A percentile compares a stretch with the other conserved stretches of the same genome.
Evolutionary conservation across 2,113 vertebrate species (phyloP).

Genomic region (Macquaria ambigua): DNA sequence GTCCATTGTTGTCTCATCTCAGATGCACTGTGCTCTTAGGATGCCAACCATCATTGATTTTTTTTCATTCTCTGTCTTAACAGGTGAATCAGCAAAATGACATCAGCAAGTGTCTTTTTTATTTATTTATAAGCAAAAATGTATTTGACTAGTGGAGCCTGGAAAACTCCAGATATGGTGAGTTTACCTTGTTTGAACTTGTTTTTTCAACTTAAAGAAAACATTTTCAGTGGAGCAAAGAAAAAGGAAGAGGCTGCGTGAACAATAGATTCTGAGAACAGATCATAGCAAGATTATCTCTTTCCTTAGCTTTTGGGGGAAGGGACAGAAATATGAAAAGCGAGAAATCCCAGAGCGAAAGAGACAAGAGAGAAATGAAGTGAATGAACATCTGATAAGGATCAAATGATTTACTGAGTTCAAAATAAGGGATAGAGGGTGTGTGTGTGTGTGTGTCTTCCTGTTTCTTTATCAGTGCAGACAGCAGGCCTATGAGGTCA

Average conservation of each 20-base stretch:
- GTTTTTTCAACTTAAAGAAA: constrained; percentile 18
- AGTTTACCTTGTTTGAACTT: constrained; percentile 45
- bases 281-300: constrained; percentile 50
- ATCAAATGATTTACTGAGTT: constrained; percentile 68
- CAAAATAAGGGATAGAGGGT: constrained; percentile 45
- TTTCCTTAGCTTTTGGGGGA: constrained; percentile 37
- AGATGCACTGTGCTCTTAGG: background rate
- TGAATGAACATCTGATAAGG: constrained; percentile 63
- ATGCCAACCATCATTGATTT: constrained; percentile 17
- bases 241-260: background rate
- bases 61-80: background rate
- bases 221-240: constrained; percentile 42
- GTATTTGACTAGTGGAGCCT: background rate
- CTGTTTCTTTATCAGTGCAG: constrained; percentile 66
- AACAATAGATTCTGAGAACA: constrained; percentile 41
- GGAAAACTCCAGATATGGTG: background rate
- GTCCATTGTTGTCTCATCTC: constrained; percentile 23
- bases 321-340: constrained; percentile 51
- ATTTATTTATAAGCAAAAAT: background rate
- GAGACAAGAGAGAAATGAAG: constrained; percentile 54
- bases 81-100: constrained; percentile 42
- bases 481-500: constrained; percentile 73
- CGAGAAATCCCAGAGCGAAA: constrained; percentile 37
- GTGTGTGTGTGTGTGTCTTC: constrained; percentile 16
- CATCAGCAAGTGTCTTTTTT: background rate